These are phyloP conservation scores for Ranitomeya variabilis DNA, from an alignment of 2,113 vertebrate species.

Conservation along the genomic window DNA sequence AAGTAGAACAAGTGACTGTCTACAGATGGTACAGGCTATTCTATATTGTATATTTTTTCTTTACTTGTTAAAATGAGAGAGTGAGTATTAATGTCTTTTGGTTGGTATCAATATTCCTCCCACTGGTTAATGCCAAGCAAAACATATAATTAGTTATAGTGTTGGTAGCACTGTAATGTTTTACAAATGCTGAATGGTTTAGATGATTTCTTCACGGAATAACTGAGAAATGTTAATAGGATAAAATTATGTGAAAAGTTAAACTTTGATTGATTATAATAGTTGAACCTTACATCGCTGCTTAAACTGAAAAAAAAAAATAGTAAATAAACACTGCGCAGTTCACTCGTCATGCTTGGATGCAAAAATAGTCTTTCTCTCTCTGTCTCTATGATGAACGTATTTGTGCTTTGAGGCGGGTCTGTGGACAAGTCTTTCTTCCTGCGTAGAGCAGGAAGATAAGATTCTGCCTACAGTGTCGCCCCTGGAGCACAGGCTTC, in stretches of 20 bases:
- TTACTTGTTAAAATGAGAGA: background rate
- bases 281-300: background rate
- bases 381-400: no score
- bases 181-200: conserved; percentile 34
- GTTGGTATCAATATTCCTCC: conserved; percentile 33
- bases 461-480: no score
- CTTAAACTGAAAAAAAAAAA: background rate
- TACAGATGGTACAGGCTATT: background rate
- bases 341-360: no score
- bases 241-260: background rate
- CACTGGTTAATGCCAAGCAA: conserved; percentile 21
- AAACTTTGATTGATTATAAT: background rate
- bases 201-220: background rate
- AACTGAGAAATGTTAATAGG: background rate
- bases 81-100: conserved; percentile 28
- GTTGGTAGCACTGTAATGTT: conserved; percentile 15
- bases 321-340: no score
- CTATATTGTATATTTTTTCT: background rate
- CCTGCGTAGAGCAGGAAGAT: no score
- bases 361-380: no score
- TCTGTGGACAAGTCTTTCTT: no score
- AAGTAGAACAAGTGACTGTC: background rate
- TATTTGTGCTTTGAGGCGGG: no score
- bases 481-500: no score
- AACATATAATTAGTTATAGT: conserved; percentile 24